These are phyloP conservation scores for Lepidocolaptes lacrymiger DNA, from an alignment of 2,797 vertebrate genomes.

Conservation along the genomic window DNA sequence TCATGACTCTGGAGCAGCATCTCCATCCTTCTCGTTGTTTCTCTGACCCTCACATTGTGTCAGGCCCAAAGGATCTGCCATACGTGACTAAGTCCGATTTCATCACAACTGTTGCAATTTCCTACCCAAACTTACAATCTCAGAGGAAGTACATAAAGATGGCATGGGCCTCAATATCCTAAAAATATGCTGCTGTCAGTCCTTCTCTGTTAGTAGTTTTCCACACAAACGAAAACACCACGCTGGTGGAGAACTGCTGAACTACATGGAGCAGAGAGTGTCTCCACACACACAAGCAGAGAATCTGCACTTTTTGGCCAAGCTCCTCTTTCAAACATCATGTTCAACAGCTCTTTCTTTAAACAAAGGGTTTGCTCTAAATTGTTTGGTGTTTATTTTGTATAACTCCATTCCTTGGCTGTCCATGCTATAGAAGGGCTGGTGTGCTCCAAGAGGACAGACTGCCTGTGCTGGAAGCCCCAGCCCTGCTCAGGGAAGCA, in stretches of 20 bases:
- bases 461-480: constrained; percentile 34
- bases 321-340: not conserved
- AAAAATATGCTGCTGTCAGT: not conserved
- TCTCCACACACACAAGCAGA: not conserved
- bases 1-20: not conserved
- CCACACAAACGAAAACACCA: not conserved
- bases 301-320: not conserved
- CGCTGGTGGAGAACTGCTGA: not conserved
- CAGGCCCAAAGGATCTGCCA: not conserved
- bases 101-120: constrained; percentile 41
- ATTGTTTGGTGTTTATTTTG: constrained; percentile 1
- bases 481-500: constrained; percentile 51
- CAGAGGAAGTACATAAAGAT: constrained; percentile 28
- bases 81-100: not conserved
- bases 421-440: not conserved
- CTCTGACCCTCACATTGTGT: not conserved
- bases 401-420: not conserved
- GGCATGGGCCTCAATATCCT: not conserved
- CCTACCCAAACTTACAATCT: not conserved
- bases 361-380: not conserved
- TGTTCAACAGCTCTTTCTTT: not conserved
- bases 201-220: not conserved
- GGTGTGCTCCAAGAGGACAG: constrained; percentile 9
- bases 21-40: not conserved
- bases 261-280: not conserved